Base-by-base conservation (phyloP, 1,140 invertebrate genomes). In the Aphidius ervi region DNA sequence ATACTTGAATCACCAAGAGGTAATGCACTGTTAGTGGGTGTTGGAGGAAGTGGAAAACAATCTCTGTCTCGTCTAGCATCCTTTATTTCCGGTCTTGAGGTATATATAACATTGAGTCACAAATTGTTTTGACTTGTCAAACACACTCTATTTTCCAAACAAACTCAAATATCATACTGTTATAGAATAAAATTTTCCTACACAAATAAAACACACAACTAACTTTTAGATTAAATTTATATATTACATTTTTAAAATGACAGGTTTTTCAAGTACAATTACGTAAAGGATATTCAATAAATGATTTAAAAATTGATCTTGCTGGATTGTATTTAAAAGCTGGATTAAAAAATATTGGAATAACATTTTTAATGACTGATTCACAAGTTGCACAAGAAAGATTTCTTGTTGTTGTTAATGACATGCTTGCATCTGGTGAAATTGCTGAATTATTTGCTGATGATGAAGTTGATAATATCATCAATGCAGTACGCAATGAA, bases 11-110 rank as follows among this genome's bases (percentile, higher is more conserved):
- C 88, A 23, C 93, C 94, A 1, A 82, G 94, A 65, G 95, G 95
- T 31, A 96, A 97, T 74, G 95, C 93, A 0, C 75, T 98, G 23
- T 75, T 98, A 3, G 90, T 97, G 46, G 95, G 95, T 46, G 94
- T 97, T 4, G 95, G 95, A 53, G 95, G 95, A 16, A 94, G 90
- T 66, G 95, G 95, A 59, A 97, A 97, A 74, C 94, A 97, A 76
- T 95, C 92, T 40, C 79, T 97, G 8, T 91, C 94, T 0, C 78
- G 93, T 53, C 78, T 98, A 5, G 88, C 94, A 0, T 88, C 94
- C 1, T 97, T 91, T 70, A 94, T 98, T 46, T 92, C 92, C 23
- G 86, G 87, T 4, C 80, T 97, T 6, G 93, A 97, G 77, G 90
- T 96, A 4, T 40, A 42, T 46, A 56, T 37, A 53, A 60, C 46